Evolutionary conservation across 2,113 vertebrate species (phyloP).

Genomic region (Athene noctua): DNA sequence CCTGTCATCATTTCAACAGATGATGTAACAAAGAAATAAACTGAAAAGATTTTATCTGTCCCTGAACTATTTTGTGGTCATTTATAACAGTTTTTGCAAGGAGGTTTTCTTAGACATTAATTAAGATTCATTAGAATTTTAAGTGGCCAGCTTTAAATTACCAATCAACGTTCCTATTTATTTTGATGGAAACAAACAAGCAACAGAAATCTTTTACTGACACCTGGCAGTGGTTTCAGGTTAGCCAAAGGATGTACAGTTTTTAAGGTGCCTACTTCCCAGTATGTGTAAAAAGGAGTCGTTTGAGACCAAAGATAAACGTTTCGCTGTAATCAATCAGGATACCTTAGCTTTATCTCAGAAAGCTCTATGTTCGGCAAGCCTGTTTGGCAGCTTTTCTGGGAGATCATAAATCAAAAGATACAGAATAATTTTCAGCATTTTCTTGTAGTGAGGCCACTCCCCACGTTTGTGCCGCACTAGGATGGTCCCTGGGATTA

Average conservation of each 20-base stretch:
- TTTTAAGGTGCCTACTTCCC: neutral
- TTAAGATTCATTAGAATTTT: neutral
- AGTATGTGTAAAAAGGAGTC: neutral
- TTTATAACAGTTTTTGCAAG: neutral
- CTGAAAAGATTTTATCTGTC: neutral
- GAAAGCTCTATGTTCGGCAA: neutral
- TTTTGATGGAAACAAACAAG: neutral
- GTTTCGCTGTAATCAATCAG: neutral
- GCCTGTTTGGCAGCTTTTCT: neutral
- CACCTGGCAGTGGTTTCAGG: neutral
- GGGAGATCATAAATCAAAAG: conserved; percentile 32
- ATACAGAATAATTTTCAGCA: neutral
- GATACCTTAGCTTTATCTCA: neutral
- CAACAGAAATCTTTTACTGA: rapidly evolving
- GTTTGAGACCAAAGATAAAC: neutral
- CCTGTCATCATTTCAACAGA: neutral
- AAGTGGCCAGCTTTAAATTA: neutral
- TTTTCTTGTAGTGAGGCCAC: neutral
- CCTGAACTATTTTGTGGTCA: neutral
- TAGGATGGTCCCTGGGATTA: neutral
- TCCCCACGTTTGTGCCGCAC: neutral
- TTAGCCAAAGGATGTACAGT: neutral
- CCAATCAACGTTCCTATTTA: neutral
- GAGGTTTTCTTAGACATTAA: neutral
- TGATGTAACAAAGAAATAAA: neutral